phyloP scores from a whole-genome alignment of 2,888 invertebrate genomes.

The Rhaphigaster nebulosa region DNA sequence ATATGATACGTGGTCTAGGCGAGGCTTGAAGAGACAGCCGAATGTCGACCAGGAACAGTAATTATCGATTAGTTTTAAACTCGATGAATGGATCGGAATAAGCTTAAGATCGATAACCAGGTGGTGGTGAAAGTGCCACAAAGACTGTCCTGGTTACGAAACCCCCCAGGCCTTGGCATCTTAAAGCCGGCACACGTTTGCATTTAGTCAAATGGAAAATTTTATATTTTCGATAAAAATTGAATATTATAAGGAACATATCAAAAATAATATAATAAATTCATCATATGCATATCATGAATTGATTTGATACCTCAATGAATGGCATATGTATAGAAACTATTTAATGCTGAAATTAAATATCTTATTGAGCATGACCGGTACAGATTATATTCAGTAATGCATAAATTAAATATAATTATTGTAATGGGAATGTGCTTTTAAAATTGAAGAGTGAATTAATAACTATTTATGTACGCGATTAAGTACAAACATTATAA shows the following conservation, averaged over 20 bases:
- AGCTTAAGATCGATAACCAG: constrained; percentile 16
- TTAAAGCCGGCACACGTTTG: constrained; percentile 47
- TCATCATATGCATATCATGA: too few relatives aligned
- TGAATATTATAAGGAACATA: too few relatives aligned
- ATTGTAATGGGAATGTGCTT: neutral
- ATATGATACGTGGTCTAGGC: neutral
- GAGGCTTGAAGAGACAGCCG: neutral
- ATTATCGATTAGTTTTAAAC: constrained; percentile 45
- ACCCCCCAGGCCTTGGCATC: constrained; percentile 52
- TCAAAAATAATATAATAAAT: neutral
- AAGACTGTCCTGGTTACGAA: constrained; percentile 48
- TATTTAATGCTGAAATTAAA: neutral
- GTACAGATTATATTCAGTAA: neutral
- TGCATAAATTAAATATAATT: neutral
- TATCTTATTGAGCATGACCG: neutral
- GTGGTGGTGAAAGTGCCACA: constrained; percentile 49
- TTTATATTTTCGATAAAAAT: neutral
- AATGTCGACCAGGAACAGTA: constrained; percentile 10
- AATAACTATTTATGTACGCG: neutral
- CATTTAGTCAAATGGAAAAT: constrained; percentile 45
- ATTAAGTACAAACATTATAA: neutral
- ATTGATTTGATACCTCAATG: too few relatives aligned
- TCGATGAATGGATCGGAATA: constrained; percentile 24
- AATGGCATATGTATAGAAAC: too few relatives aligned
- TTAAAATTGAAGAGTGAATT: neutral